Evolutionary conservation across 2,113 vertebrate genomes (phyloP), one percentile per base, ranked within the genome.

Genomic region (Hypocryptadius cinnamomeus): DNA sequence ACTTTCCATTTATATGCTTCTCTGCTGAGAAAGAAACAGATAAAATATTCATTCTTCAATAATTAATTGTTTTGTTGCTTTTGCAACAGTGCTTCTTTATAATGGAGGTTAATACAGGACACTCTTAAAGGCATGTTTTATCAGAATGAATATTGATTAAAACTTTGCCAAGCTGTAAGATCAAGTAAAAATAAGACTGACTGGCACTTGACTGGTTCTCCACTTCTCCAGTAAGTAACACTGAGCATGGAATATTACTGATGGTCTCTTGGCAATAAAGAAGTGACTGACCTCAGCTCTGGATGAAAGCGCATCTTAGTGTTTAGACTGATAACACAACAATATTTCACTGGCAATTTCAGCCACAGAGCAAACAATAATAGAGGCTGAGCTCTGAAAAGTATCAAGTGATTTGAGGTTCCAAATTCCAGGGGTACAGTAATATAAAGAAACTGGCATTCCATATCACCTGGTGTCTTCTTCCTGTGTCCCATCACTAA

Each of bases 211-310:
- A n/a, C 51, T 60, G 10, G 44, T 48, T 78, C 76, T 85, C 0
- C 27, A 22, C 33, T 57, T 87, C 31, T 50, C 42, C 81, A 79
- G 53, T 33, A 93, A 86, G 60, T 37, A 71, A 74, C 21, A 56
- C 5, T 47, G 17, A 28, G 15, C 44, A 33, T 11, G 23, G 33
- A 57, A 14, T n/a, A 68, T 63, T 77, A 44, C 39, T 59, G 82
- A 51, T 2, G 13, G 13, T 19, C 0, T 0, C 54, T 20, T 50
- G 27, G 71, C 1, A 10, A 53, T 33, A 14, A 60, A 59, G 45
- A 71, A 79, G 39, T 9, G 27, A 79, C 63, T 20, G 47, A 78
- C 39, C 33, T 60, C 61, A 33, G 30, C n/a, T 85, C 37, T 5
- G 8, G 13, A 51, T 54, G 13, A 79, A 83, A 73, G 45, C 39